Base-by-base conservation (phyloP, 2,113 vertebrate species). In the Pholis gunnellus region DNA sequence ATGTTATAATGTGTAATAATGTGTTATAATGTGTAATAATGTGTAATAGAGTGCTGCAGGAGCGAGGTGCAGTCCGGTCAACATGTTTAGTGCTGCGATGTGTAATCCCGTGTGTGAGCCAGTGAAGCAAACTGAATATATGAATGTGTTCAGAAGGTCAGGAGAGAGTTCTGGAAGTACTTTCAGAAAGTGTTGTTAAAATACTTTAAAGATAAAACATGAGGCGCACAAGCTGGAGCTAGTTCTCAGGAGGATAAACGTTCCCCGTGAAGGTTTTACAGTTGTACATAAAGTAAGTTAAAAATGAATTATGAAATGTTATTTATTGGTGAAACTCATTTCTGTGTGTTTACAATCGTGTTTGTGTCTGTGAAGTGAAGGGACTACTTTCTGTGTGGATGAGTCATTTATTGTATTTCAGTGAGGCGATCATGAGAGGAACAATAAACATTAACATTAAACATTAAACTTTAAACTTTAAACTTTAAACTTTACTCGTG, bases 261-360 rank as follows among this genome's bases (percentile, higher is more conserved):
- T 73, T 44, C 54, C 44, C 44, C 48, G 2, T 13, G 4, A 13
- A 56, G 5, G 40, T 60, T 14, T 8, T 9, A 42, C 6, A 61
- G 7, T 3, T 85, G 84, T 83, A 86, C 72, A 75, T 46, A 84
- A 5, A 7, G 73, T 67, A 61, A 77, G 5, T 31, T 38, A 68
- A 56, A 72, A 2, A 9, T 74, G 75, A 40, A 4, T 72, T 81
- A 14, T 60, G 6, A 50, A 72, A 83, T 69, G 40, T 11, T 91
- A 89, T 92, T 90, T 93, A 87, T 91, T 84, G 76, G 59, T 79
- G 67, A 72, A 75, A 38, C 25, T 79, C 22, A 3, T 59, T 42
- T 0, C 27, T 74, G 72, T 87, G 75, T 85, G 78, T 91, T 87
- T 89, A 48, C 72, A 63, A 2, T 34, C 63, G 72, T 72, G 20